Evolutionary conservation across 30 jellyfish, hydroid and myxozoan genomes (phyloP).

Genomic region (Cassiopea andromeda): DNA sequence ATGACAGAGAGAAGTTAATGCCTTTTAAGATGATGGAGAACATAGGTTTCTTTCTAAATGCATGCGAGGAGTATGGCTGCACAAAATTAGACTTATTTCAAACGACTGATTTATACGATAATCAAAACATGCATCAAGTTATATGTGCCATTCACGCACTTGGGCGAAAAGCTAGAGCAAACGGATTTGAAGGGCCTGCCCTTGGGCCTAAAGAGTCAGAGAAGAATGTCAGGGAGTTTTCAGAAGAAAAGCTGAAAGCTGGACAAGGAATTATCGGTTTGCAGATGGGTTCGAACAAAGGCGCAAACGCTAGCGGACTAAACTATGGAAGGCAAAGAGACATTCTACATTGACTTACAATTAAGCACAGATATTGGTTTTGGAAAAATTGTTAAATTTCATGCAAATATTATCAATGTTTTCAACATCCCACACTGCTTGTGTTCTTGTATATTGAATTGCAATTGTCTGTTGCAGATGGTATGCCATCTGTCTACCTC

Average conservation of each 20-base stretch:
- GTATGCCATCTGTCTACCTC: neutral
- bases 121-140: conserved; percentile 96
- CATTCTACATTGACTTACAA: conserved; percentile 25
- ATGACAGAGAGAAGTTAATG: conserved; percentile 43
- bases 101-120: conserved; percentile 87
- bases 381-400: neutral
- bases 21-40: conserved; percentile 91
- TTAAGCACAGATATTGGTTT: neutral
- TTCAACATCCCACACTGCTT: neutral
- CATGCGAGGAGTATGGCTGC: conserved; percentile 83
- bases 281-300: conserved; percentile 89
- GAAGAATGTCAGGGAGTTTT: conserved; percentile 69
- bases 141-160: conserved; percentile 91
- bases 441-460: neutral
- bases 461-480: neutral
- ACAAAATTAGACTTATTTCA: conserved; percentile 84
- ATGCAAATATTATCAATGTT: neutral
- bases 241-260: conserved; percentile 82
- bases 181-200: conserved; percentile 76
- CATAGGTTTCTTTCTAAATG: conserved; percentile 80
- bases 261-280: conserved; percentile 77
- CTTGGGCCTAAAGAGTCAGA: conserved; percentile 89
- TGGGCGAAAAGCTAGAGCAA: conserved; percentile 81
- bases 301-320: conserved; percentile 74
- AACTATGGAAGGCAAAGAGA: conserved; percentile 69